Base-by-base conservation (phyloP, 2,113 vertebrate genomes). In the Anser brachyrhynchus region DNA sequence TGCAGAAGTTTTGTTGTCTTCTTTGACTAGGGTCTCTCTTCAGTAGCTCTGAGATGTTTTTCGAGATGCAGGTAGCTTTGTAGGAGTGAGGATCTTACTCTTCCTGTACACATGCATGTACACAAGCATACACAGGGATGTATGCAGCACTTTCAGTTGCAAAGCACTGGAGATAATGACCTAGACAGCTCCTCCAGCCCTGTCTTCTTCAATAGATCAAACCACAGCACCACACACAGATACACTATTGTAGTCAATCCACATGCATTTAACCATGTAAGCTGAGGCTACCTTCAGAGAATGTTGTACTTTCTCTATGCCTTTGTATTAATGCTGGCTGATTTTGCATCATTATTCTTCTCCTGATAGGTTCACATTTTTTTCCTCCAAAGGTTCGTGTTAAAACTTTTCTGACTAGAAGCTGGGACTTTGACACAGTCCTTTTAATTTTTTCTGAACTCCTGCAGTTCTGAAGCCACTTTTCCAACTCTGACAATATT, bases 1-100 rank as follows among this genome's bases (percentile, higher is more conserved):
- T 92, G 93, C 72, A 81, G 84, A 97, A 97, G 77, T 96, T 96
- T 90, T 76, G 83, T 92, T 96, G 92, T 84, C 93, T 96, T 90
- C 77, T 93, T 97, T 18, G 49, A 95, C 91, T 94, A 75, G 33
- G 94, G 35, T 41, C 10, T 91, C 49, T 89, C 71, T 96, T 97
- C 96, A 94, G 80, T 84, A 79, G 89, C 54, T 39, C 94, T 92
- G 23, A 95, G 93, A 72, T 82, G 52, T 90, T 95, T 72, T 83
- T 88, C 41, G 90, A 96, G 92, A 74, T 87, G 55, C 71, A 93
- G 94, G 90, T 97, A 81, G 62, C 76, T 87, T 93, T 87, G 29
- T 87, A 91, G 92, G 90, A 90, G 31, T 79, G 58, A 41, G 72
- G 86, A 70, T 93, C 87, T 96, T 82, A 78, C 66, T 44, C 29